Conservation (phyloP, 2,888 invertebrate genomes). For the Cephonodes hylas region DNA sequence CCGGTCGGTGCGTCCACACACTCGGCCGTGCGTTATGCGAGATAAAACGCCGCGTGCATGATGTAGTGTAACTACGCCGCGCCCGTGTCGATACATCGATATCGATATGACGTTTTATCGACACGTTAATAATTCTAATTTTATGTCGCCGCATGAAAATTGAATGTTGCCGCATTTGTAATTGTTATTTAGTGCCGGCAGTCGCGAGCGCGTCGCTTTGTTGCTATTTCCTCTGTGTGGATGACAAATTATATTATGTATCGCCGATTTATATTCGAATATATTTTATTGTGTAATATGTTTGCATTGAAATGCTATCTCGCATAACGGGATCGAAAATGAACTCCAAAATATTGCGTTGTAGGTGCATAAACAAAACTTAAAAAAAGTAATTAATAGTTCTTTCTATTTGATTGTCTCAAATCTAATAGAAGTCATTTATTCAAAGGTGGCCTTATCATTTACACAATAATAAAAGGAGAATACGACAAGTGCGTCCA, state of each 20-base stretch:
- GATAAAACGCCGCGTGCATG: slow-evolving; percentile 37
- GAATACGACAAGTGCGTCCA: no score
- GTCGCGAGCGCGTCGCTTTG: background rate
- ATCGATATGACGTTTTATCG: slow-evolving; percentile 9
- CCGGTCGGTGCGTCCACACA: slow-evolving; percentile 44
- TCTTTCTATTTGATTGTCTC: no score
- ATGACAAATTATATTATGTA: slow-evolving; percentile 6
- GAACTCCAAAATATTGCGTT: no score
- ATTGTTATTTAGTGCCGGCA: slow-evolving; percentile 7
- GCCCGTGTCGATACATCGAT: slow-evolving; percentile 3
- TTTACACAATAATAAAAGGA: no score
- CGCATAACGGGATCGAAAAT: background rate
- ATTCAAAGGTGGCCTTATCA: no score
- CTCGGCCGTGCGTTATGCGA: slow-evolving; percentile 40
- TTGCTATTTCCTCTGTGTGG: slow-evolving; percentile 1
- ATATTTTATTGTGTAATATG: background rate
- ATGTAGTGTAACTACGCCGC: slow-evolving; percentile 8
- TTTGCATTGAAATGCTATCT: background rate
- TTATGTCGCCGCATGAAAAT: slow-evolving; percentile 6
- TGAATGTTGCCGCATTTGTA: slow-evolving; percentile 7
- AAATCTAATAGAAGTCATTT: no score
- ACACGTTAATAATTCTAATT: slow-evolving; percentile 9
- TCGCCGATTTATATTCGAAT: background rate
- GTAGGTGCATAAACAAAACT: no score
- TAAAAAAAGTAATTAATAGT: no score